Percentiles rank a stretch among this genome's conserved stretches.
These are phyloP conservation scores for Thymelicus lineola DNA, from an alignment of 2,888 invertebrate genomes.

Conservation along the genomic window DNA sequence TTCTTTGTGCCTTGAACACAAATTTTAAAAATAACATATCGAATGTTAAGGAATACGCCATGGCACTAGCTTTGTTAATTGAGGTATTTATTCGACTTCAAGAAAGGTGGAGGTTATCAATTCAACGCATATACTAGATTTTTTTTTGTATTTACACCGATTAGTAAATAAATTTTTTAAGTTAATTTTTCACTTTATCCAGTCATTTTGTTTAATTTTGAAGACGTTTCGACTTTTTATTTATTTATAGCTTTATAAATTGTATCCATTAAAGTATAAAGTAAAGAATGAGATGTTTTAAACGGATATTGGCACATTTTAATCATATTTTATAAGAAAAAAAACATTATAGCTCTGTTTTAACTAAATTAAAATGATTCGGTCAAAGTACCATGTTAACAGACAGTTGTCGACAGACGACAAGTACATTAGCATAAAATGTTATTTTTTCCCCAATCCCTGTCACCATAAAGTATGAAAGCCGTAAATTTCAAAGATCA, in stretches of 20 bases:
- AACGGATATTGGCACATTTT: neutral
- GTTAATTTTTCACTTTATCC: too few species aligned
- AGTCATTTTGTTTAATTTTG: too few species aligned
- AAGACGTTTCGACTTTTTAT: too few species aligned
- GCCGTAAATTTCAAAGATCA: constrained; percentile 15
- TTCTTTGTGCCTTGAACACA: constrained; percentile 5
- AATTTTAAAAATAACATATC: constrained; percentile 3
- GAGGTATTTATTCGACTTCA: neutral
- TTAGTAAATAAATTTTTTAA: too few species aligned
- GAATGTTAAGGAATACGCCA: neutral
- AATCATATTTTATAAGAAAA: too few species aligned
- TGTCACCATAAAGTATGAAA: constrained; percentile 19
- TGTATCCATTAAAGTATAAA: neutral
- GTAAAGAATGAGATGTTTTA: neutral
- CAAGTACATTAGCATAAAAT: constrained; percentile 17
- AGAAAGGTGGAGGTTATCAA: too few species aligned
- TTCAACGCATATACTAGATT: too few species aligned
- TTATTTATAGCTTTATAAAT: neutral
- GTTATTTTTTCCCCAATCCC: constrained; percentile 24
- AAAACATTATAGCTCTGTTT: too few species aligned
- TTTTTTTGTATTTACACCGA: too few species aligned
- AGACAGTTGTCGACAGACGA: constrained; percentile 12
- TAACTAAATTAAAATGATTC: neutral
- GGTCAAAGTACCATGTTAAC: constrained; percentile 1
- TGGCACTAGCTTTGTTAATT: constrained; percentile 1